phyloP scores from a whole-genome alignment of 2,113 vertebrate species.

The Tyrannus savana region DNA sequence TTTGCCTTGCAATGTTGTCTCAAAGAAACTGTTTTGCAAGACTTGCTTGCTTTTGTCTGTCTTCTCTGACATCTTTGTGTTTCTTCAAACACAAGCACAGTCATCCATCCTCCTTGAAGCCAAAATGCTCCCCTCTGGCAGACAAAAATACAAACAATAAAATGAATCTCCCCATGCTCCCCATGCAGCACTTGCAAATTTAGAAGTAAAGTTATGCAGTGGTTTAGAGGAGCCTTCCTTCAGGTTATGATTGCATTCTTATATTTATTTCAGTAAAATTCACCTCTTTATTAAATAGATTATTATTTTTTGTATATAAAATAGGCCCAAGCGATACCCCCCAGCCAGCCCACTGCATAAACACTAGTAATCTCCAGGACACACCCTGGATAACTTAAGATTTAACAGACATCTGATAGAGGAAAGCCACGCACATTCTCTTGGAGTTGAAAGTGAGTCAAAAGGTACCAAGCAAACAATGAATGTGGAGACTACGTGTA shows the following conservation, averaged over 20 bases:
- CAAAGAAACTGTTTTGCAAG: neutral
- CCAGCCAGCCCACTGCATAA: neutral
- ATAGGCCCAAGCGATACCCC: neutral
- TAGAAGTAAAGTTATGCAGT: neutral
- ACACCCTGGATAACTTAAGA: neutral
- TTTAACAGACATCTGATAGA: neutral
- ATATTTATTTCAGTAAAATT: neutral
- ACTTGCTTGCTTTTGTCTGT: neutral
- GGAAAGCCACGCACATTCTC: neutral
- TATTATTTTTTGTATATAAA: neutral
- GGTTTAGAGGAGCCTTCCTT: neutral
- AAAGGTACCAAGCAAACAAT: neutral
- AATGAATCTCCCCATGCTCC: accelerated
- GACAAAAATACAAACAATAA: neutral
- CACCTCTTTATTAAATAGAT: neutral
- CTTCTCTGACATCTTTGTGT: neutral
- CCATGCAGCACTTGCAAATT: neutral
- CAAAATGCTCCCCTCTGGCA: neutral
- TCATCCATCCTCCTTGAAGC: neutral
- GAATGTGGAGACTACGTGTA: neutral
- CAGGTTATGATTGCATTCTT: neutral
- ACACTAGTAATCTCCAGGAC: neutral
- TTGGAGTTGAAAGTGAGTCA: neutral
- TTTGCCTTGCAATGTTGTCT: neutral
- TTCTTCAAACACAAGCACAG: neutral